Conservation (phyloP, 2,113 vertebrate genomes). For the Vireo altiloquus region DNA sequence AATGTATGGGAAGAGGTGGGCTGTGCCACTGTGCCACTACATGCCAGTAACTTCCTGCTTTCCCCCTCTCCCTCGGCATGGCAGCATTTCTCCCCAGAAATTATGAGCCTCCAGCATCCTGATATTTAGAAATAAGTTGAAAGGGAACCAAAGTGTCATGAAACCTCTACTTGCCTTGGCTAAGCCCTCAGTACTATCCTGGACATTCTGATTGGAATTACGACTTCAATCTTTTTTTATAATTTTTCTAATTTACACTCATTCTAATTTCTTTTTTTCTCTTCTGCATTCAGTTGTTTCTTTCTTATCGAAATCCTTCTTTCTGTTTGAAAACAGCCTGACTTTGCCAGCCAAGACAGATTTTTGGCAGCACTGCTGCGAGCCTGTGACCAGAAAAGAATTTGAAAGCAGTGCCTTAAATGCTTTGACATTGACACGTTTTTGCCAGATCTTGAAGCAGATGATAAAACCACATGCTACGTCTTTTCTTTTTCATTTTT, state of each 20-base stretch:
- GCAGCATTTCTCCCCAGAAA: not conserved
- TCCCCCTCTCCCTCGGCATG: fast-evolving
- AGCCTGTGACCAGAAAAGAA: not conserved
- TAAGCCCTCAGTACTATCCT: not conserved
- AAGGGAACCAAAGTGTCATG: not conserved
- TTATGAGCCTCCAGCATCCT: not conserved
- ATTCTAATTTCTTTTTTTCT: not conserved
- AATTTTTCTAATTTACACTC: not conserved
- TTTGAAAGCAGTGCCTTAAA: not conserved
- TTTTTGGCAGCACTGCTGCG: not conserved
- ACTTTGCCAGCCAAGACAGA: slow-evolving; percentile 5
- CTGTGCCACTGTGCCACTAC: not conserved
- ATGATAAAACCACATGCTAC: not conserved
- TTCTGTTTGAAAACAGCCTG: slow-evolving; percentile 33
- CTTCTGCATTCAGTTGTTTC: not conserved
- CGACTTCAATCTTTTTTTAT: not conserved
- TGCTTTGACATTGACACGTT: not conserved
- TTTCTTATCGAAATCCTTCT: not conserved
- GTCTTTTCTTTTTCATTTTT: not conserved
- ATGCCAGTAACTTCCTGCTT: not conserved
- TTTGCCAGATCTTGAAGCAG: not conserved
- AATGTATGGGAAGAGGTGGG: not conserved
- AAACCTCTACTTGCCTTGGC: not conserved
- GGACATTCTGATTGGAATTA: not conserved
- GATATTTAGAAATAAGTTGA: not conserved